Evolutionary conservation across 2,113 vertebrate genomes (phyloP).

Genomic region (Phaethornis superciliosus): DNA sequence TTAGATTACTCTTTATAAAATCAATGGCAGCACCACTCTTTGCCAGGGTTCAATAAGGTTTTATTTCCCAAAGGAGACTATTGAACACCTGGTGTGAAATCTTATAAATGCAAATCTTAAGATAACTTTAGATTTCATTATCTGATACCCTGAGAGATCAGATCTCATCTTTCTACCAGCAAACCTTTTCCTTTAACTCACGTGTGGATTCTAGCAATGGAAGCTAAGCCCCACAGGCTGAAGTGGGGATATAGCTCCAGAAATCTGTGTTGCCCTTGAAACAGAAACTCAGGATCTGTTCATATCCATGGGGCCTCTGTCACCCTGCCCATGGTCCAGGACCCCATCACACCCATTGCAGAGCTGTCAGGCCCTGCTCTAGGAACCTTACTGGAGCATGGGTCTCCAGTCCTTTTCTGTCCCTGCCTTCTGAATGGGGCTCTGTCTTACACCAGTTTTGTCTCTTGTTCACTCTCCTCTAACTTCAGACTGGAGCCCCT

Average conservation of each 20-base stretch:
- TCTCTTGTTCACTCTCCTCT: neutral
- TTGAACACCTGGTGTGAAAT: neutral
- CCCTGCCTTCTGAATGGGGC: neutral
- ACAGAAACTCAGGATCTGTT: neutral
- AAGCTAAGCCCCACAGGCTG: neutral
- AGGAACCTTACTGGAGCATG: neutral
- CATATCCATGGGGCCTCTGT: neutral
- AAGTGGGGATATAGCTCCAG: neutral
- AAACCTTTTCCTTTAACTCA: neutral
- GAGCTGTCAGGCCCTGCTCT: neutral
- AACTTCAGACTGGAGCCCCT: neutral
- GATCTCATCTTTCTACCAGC: neutral
- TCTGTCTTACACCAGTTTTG: neutral
- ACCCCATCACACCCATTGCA: neutral
- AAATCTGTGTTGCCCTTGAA: fast-evolving
- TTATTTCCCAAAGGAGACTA: neutral
- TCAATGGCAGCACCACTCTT: neutral
- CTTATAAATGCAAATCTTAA: conserved; percentile 12
- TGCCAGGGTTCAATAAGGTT: neutral
- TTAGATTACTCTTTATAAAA: conserved; percentile 8
- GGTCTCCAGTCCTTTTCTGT: neutral
- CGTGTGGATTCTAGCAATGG: neutral
- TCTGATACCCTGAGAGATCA: neutral
- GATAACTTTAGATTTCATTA: conserved; percentile 21
- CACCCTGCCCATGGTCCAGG: neutral